These are phyloP conservation scores for Sebastes vulpes DNA, from an alignment of 2,797 vertebrate species.

Conservation along the genomic window DNA sequence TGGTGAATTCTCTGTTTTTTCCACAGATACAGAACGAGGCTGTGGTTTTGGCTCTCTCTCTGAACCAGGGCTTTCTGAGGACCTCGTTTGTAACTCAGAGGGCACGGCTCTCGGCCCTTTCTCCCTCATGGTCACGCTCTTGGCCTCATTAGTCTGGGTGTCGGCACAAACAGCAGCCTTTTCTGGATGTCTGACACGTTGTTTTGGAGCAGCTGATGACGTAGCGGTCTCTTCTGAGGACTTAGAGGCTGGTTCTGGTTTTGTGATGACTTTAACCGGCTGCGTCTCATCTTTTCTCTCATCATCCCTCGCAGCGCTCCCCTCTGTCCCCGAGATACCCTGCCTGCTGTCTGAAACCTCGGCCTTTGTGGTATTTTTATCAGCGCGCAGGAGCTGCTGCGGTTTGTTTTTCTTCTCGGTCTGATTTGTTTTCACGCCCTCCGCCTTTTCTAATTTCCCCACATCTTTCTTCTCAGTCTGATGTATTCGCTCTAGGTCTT, in stretches of 20 bases:
- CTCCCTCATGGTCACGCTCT: slow-evolving; percentile 10
- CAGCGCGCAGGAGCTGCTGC: background rate
- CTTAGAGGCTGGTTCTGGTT: slow-evolving; percentile 1
- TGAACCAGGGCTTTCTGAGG: slow-evolving; percentile 36
- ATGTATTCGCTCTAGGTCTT: slow-evolving; percentile 3
- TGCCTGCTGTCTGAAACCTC: background rate
- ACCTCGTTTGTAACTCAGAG: slow-evolving; percentile 26
- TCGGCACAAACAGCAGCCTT: slow-evolving; percentile 10
- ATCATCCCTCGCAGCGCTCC: background rate
- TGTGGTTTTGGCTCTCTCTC: slow-evolving; percentile 35
- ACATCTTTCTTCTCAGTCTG: background rate
- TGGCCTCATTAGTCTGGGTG: slow-evolving; percentile 40
- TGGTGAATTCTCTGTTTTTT: slow-evolving; percentile 58
- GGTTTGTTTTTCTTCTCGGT: slow-evolving; percentile 18
- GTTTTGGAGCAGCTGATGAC: slow-evolving; percentile 22
- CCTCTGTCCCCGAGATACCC: slow-evolving; percentile 5
- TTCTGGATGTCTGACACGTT: slow-evolving; percentile 11
- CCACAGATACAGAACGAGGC: slow-evolving; percentile 52
- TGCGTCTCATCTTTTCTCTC: slow-evolving; percentile 28
- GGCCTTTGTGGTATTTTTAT: slow-evolving; percentile 22
- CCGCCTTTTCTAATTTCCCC: slow-evolving; percentile 1
- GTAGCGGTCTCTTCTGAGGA: background rate
- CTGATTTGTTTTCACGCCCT: slow-evolving; percentile 9
- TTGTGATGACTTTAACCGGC: slow-evolving; percentile 3
- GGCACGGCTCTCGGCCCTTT: slow-evolving; percentile 31